Evolutionary conservation across 2,113 vertebrate species (phyloP).

Genomic region (Xiphophorus couchianus): DNA sequence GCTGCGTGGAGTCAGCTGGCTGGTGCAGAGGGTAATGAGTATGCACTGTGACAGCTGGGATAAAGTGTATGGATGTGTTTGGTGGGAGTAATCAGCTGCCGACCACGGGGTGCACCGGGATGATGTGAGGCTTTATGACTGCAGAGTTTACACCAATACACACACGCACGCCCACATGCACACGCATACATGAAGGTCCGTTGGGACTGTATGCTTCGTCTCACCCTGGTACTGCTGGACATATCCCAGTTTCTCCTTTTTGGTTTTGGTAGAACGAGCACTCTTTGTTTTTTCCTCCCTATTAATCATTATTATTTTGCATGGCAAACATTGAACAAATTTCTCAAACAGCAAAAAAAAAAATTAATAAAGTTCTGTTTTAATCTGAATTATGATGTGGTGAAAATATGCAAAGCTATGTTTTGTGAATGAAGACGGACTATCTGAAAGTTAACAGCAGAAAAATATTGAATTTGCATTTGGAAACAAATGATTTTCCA

Average conservation of each 20-base stretch:
- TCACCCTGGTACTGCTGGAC: slow-evolving; percentile 67
- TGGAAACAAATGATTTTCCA: slow-evolving; percentile 66
- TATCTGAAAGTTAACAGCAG: slow-evolving; percentile 38
- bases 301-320: slow-evolving; percentile 7
- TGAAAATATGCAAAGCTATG: slow-evolving; percentile 37
- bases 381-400: slow-evolving; percentile 23
- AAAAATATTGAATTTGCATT: slow-evolving; percentile 57
- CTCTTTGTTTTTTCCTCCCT: slow-evolving; percentile 10
- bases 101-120: slow-evolving; percentile 73
- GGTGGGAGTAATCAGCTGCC: slow-evolving; percentile 83
- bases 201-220: slow-evolving; percentile 76
- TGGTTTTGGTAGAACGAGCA: slow-evolving; percentile 25
- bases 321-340: slow-evolving; percentile 2
- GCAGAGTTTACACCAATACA: slow-evolving; percentile 56
- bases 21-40: slow-evolving; percentile 79
- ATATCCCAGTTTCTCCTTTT: slow-evolving; percentile 49
- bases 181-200: slow-evolving; percentile 34
- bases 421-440: slow-evolving; percentile 35
- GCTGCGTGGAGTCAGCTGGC: slow-evolving; percentile 76
- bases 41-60: slow-evolving; percentile 81
- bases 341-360: not conserved
- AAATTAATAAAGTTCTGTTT: slow-evolving; percentile 18
- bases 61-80: slow-evolving; percentile 83
- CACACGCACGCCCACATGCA: slow-evolving; percentile 14
- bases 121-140: slow-evolving; percentile 84